Evolutionary conservation across 2,113 vertebrate genomes (phyloP).

Genomic region (Suncus etruscus): DNA sequence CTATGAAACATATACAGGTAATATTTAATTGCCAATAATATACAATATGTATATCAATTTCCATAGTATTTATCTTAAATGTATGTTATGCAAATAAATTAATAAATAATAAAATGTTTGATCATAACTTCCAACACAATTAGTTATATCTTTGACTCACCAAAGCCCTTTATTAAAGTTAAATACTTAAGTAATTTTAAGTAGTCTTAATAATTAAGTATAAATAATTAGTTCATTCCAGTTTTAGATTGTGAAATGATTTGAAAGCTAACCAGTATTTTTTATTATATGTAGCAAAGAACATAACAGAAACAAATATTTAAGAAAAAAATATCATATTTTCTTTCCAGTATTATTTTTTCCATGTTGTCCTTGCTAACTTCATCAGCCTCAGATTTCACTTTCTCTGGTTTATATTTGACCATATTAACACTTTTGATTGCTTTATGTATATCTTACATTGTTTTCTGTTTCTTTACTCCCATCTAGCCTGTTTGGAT

Average conservation of each 20-base stretch:
- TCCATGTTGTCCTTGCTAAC: background rate
- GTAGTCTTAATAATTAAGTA: background rate
- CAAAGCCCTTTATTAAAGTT: background rate
- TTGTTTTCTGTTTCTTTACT: too few species aligned
- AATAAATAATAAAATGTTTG: too few species aligned
- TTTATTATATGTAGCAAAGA: background rate
- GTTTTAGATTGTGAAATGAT: too few species aligned
- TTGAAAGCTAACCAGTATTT: too few species aligned
- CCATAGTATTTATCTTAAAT: too few species aligned
- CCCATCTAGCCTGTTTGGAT: too few species aligned
- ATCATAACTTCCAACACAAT: too few species aligned
- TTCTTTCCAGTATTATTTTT: background rate
- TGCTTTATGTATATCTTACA: background rate
- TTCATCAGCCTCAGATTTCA: background rate
- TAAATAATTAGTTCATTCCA: background rate
- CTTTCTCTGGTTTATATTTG: background rate
- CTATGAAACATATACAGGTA: too few species aligned
- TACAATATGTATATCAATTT: too few species aligned
- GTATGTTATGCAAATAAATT: too few species aligned
- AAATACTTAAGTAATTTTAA: conserved; percentile 22
- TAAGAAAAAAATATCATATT: background rate
- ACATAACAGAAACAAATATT: background rate
- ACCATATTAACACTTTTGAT: background rate
- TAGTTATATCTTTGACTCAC: background rate
- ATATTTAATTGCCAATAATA: too few species aligned